Evolutionary conservation across 2,797 vertebrate species (phyloP).

Genomic region (Characodon lateralis): DNA sequence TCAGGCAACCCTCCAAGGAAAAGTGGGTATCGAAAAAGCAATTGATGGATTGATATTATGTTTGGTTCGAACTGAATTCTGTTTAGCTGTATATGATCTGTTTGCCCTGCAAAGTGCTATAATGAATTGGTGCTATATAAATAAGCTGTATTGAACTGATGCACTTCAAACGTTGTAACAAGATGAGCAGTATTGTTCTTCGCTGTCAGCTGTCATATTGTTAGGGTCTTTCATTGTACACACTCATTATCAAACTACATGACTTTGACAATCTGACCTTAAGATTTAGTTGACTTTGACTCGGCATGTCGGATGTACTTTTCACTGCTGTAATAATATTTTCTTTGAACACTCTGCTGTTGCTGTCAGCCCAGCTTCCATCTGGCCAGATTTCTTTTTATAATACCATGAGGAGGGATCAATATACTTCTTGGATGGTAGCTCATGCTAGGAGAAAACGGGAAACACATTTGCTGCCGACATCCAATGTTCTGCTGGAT

Average conservation of each 20-base stretch:
- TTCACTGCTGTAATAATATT: conserved; percentile 27
- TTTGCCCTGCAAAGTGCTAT: neutral
- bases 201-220: neutral
- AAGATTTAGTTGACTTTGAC: conserved; percentile 22
- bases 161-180: neutral
- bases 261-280: conserved; percentile 16
- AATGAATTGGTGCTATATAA: neutral
- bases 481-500: conserved; percentile 31
- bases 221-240: neutral
- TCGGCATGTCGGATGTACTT: conserved; percentile 25
- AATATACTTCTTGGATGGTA: conserved; percentile 52
- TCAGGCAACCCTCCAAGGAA: neutral
- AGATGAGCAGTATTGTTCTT: neutral
- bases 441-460: conserved; percentile 41
- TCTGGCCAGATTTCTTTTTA: conserved; percentile 52
- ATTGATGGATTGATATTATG: neutral
- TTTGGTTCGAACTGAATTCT: neutral
- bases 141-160: neutral
- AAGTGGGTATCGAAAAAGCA: neutral
- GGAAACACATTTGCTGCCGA: conserved; percentile 36
- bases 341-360: conserved; percentile 26
- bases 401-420: conserved; percentile 38
- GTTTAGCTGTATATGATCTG: too few species aligned
- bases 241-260: neutral
- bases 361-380: conserved; percentile 43